Evolutionary conservation across 2,113 vertebrate species (phyloP), one percentile per base, ranked within the genome.

Genomic region (Microtus oregoni): DNA sequence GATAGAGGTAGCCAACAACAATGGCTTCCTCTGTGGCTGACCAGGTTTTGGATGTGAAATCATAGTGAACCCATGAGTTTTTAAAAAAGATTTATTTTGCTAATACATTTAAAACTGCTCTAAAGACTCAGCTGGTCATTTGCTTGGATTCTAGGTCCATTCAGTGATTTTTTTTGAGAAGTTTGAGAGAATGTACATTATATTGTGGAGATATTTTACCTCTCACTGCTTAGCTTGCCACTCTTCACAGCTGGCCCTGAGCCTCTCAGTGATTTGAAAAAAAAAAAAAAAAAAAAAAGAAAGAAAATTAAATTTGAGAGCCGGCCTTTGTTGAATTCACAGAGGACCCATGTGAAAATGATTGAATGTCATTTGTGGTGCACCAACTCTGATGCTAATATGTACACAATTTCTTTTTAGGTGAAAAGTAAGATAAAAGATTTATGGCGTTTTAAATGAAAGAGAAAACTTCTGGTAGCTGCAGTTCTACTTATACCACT

Each of bases 271-370:
- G 82, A 86, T 52, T 85, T 52, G 14, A 7, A 67, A 47, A 9
- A 47, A 63, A 75, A 78, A n/a, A n/a, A n/a, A 7, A 67, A 47
- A 9, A 47, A 63, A 75, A 7, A 67, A 47, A 9, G 10, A 63
- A 75, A 50, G 13, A 87, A 50, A 96, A 85, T 75, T 90, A 83
- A 65, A 58, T 87, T 94, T 1, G 50, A 50, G 30, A 95, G 78
- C 13, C 93, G 22, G 20, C 83, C 15, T 95, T 86, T 83, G 70
- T 91, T 95, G 82, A 97, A 91, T 89, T 93, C 61, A 94, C 81
- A 67, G 75, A 94, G 22, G 41, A 92, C 28, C 91, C 58, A 41
- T 52, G 14, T 81, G 38, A 94, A 83, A 67, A 90, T 91, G 58
- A 91, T 58, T 91, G 38, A 52, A 20, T 61, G 7, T 65, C 24